Percentiles rank a stretch among this genome's conserved stretches.
Conservation (phyloP, 2,888 invertebrate genomes). For the Alloplasta piceator region DNA sequence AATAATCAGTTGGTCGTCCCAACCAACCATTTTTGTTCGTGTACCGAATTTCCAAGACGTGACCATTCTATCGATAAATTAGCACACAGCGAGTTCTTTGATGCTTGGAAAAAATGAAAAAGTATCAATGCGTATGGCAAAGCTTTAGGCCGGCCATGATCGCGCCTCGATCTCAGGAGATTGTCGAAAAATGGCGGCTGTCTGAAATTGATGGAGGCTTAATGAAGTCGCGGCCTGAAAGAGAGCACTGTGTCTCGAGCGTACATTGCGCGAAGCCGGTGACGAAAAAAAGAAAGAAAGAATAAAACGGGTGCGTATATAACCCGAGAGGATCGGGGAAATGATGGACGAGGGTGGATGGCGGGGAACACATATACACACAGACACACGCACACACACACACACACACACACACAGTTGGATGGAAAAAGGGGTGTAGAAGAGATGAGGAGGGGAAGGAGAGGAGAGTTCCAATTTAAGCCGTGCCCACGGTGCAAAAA, state of each 20-base stretch:
- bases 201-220: conserved; percentile 61
- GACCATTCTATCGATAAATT: conserved; percentile 12
- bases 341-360: conserved; percentile 35
- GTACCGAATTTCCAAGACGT: neutral
- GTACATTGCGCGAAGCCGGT: conserved; percentile 50
- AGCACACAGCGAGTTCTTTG: conserved; percentile 5
- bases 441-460: conserved; percentile 65
- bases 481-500: conserved; percentile 78
- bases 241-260: conserved; percentile 42
- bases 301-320: conserved; percentile 58
- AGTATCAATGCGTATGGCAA: conserved; percentile 36
- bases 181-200: conserved; percentile 54
- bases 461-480: conserved; percentile 77
- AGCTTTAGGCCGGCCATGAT: conserved; percentile 12
- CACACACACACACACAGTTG: neutral
- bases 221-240: conserved; percentile 57
- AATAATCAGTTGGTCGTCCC: too few species aligned
- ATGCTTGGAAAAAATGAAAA: neutral
- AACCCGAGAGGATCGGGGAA: conserved; percentile 49
- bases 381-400: too few species aligned
- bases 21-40: too few species aligned
- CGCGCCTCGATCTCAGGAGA: neutral
- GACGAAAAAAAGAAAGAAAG: conserved; percentile 26
- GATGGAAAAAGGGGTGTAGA: conserved; percentile 33
- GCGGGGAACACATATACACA: neutral